Base-by-base conservation (phyloP, 2,888 invertebrate genomes). In the Leucozona laternaria region DNA sequence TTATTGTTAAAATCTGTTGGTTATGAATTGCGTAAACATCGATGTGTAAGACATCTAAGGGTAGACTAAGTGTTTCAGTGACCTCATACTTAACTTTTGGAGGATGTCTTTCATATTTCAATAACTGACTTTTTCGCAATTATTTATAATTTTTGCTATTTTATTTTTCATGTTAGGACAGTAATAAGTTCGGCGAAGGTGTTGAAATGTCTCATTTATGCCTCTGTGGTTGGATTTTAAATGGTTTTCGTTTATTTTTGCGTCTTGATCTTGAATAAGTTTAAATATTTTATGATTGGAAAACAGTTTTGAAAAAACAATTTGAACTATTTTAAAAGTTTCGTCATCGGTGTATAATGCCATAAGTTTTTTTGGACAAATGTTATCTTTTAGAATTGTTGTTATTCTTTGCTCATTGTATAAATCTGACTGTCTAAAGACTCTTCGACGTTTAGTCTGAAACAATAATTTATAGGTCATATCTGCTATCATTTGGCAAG, bases 101-200 rank as follows among this genome's bases (percentile, higher is more conserved):
- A 48, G 80, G 88, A 53, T 79, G 88, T 79, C 88, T 84, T 20
- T 88, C 81, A 20, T 88, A 80, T 68, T 88, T 88, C 20, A 66
- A 48, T 28, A 64, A 0, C n/a, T 76, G 70, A 28, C 87, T n/a
- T n/a, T n/a, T n/a, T n/a, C 31, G 7, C 31, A 31, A 31, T 31
- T 31, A 88, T 45, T 43, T 88, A 78, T 28, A 34, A 34, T 10
- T 34, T 34, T 34, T 34, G 77, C 86, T 25, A 88, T 88, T 64
- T 87, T 88, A 5, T 57, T 76, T 58, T 88, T 88, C 83, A 58
- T 58, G 88, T 76, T 70, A 2, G 88, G 88, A 66, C 88, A 88
- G 55, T 79, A 88, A 50, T 34, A 34, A 34, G 34, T 34, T 34
- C 34, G 34, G 8, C 34, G 34, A 34, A 34, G 34, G 8, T 34